Evolutionary conservation across 2,888 invertebrate genomes (phyloP).

Genomic region (Sclerodermus sp.): DNA sequence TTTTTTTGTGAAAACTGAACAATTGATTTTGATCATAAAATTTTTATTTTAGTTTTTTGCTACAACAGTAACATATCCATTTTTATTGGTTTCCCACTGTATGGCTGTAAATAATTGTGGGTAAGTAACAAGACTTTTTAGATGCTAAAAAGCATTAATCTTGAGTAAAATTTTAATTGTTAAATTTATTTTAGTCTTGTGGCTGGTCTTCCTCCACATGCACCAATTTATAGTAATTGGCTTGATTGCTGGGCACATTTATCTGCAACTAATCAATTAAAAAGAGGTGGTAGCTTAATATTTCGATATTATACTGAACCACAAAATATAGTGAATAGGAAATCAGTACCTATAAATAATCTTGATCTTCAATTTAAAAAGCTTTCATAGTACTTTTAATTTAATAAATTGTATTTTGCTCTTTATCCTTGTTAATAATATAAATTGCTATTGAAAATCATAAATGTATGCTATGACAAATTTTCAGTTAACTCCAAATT

Average conservation of each 20-base stretch:
- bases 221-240: constrained; percentile 84
- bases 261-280: constrained; percentile 73
- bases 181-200: constrained; percentile 62
- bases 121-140: constrained; percentile 48
- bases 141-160: neutral
- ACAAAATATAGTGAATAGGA: constrained; percentile 30
- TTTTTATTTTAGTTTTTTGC: constrained; percentile 68
- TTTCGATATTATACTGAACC: constrained; percentile 73
- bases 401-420: neutral
- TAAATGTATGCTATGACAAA: too few relatives aligned
- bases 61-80: constrained; percentile 86
- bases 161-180: neutral
- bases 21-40: neutral
- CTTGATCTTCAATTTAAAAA: neutral
- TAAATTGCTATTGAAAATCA: too few relatives aligned
- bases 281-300: constrained; percentile 82
- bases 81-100: constrained; percentile 87
- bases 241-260: constrained; percentile 82
- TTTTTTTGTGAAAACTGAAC: neutral
- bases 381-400: neutral
- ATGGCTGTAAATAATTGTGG: constrained; percentile 84
- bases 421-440: too few relatives aligned
- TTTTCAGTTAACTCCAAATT: too few relatives aligned
- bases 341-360: constrained; percentile 36
- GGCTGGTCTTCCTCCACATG: constrained; percentile 81